Percentiles rank a stretch among this genome's conserved stretches.
Evolutionary conservation across 2,797 vertebrate genomes (phyloP).

Genomic region (Falco concolor): DNA sequence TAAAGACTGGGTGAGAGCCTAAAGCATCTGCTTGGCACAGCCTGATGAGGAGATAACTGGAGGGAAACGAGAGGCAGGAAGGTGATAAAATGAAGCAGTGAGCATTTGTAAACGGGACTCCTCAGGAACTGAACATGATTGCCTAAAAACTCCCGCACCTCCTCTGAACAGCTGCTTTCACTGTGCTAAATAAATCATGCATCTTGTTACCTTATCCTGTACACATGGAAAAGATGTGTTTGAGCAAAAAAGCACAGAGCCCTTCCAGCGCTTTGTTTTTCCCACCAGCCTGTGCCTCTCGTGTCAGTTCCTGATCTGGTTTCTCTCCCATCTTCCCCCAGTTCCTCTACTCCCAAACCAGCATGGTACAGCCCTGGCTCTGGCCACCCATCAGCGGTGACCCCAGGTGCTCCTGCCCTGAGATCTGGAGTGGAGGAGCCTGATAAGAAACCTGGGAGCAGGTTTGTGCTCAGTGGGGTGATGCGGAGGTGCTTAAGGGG

Average conservation of each 20-base stretch:
- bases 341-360: neutral
- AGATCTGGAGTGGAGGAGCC: neutral
- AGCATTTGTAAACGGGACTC: conserved; percentile 20
- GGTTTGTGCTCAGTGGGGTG: neutral
- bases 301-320: accelerated
- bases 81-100: neutral
- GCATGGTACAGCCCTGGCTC: neutral
- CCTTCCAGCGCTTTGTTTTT: neutral
- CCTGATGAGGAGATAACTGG: neutral
- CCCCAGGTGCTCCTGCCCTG: neutral
- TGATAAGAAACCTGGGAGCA: neutral
- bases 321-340: neutral
- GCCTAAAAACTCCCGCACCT: conserved; percentile 13
- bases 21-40: neutral
- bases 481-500: neutral
- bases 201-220: conserved; percentile 46
- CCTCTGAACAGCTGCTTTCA: conserved; percentile 33
- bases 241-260: neutral
- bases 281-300: neutral
- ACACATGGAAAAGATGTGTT: neutral
- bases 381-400: neutral
- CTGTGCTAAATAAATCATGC: conserved; percentile 51
- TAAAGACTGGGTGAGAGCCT: neutral
- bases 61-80: neutral
- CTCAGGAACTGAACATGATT: conserved; percentile 3